Evolutionary conservation across 2,888 invertebrate genomes (phyloP).

Genomic region (Sesia apiformis): DNA sequence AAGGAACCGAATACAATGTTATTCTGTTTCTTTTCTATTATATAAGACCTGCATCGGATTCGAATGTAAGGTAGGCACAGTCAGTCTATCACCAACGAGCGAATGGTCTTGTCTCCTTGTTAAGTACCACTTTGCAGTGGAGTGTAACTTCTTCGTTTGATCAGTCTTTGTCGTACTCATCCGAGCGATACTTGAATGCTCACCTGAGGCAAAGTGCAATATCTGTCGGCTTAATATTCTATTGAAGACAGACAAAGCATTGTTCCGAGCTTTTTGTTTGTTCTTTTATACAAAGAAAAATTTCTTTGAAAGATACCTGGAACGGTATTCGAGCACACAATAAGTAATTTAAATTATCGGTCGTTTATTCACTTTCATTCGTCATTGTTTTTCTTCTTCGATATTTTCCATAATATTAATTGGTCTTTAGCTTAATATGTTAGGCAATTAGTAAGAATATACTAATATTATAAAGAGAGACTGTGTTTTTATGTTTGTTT

Average conservation of each 20-base stretch:
- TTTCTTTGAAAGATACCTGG: not conserved
- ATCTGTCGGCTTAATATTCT: slow-evolving; percentile 6
- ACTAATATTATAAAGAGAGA: too few relatives aligned
- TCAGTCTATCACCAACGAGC: too few relatives aligned
- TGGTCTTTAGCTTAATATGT: too few relatives aligned
- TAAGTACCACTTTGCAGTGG: too few relatives aligned
- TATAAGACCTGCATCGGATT: too few relatives aligned
- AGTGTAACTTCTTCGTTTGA: not conserved
- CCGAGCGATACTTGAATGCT: not conserved
- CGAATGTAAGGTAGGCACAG: too few relatives aligned
- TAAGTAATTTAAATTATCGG: not conserved
- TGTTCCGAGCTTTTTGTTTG: not conserved
- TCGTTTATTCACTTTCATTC: not conserved
- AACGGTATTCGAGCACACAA: not conserved
- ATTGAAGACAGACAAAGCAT: slow-evolving; percentile 6
- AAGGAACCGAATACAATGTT: too few relatives aligned
- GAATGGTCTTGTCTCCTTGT: too few relatives aligned
- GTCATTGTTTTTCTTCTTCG: not conserved
- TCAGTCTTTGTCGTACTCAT: not conserved
- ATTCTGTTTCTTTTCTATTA: too few relatives aligned
- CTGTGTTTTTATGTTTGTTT: too few relatives aligned
- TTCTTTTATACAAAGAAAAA: not conserved
- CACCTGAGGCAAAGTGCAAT: slow-evolving; percentile 4
- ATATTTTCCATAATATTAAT: too few relatives aligned
- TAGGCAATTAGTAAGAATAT: too few relatives aligned